Evolutionary conservation across 2,113 vertebrate genomes (phyloP), one percentile per base, ranked within the genome.

Genomic region (Indri indri): DNA sequence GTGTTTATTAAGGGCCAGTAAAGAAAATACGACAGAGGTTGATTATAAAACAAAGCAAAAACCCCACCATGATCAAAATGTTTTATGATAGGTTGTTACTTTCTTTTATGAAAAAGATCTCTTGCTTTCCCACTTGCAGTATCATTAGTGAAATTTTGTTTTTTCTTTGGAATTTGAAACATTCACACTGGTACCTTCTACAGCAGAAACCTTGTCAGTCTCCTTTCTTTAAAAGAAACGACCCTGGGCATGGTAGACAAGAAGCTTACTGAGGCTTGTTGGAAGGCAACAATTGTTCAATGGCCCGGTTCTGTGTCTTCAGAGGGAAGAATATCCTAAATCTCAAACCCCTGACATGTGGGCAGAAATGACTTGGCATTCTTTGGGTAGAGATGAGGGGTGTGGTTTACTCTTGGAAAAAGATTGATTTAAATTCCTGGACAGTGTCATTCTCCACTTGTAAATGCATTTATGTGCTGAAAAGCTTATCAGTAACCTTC

Each of bases 361-460:
- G 16, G 11, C 8, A 76, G 34, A 94, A 88, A 68, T 77, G 73
- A 61, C 32, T 65, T 66, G 8, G 4, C 7, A 73, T 80, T 86
- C 47, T 85, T 79, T 59, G 27, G 12, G 2, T 85, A 11, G 54
- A 81, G 11, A 57, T 65, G 42, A n/a, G 6, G 13, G 3, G 0
- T 65, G 6, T 85, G 66, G 23, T 76, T 90, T 93, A 50, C 50
- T 61, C 32, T 92, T 95, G 86, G 71, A 59, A 93, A 93, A 89
- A 45, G 13, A 81, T 27, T 66, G 30, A 73, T 82, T 95, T 87
- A 70, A 27, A 37, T 90, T 95, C 23, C 18, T 90, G 16, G 40
- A 42, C 8, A 52, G 27, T 92, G 37, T 8, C 37, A 16, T n/a
- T 81, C 57, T 52, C 32, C 9, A 81, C 25, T 73, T 90, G 40